phyloP scores from a whole-genome alignment of 2,888 invertebrate species.

The Leuctra nigra region DNA sequence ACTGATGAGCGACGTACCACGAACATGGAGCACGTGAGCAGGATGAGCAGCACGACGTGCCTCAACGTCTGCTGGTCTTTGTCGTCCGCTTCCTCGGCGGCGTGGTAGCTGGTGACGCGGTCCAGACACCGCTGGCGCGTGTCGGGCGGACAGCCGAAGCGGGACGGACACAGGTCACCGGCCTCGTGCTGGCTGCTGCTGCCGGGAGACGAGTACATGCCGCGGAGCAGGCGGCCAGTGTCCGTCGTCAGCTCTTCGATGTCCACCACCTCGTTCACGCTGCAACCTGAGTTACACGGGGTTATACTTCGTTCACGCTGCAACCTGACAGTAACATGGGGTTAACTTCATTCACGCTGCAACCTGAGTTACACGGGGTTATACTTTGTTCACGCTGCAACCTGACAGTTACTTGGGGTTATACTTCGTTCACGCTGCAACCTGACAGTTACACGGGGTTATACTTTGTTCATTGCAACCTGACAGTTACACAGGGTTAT shows the following conservation, averaged over 20 bases:
- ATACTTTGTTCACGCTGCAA: no score
- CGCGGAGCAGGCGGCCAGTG: conserved; percentile 7
- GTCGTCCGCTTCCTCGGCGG: conserved; percentile 43
- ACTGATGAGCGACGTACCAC: conserved; percentile 72
- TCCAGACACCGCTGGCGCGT: conserved; percentile 46
- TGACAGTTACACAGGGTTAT: conserved; percentile 1
- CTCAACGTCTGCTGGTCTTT: conserved; percentile 66
- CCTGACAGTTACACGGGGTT: conserved; percentile 13
- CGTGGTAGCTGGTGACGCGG: conserved; percentile 46
- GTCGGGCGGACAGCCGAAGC: conserved; percentile 46
- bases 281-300: conserved; percentile 16
- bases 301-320: no score
- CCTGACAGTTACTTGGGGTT: no score
- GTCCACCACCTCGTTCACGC: conserved; percentile 35
- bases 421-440: conserved; percentile 31
- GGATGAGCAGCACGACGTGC: conserved; percentile 74
- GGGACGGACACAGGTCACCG: conserved; percentile 41
- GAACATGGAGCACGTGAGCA: conserved; percentile 80
- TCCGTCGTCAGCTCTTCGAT: conserved; percentile 39
- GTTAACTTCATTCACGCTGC: conserved; percentile 31
- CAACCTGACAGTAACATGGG: no score
- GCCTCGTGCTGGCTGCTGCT: neutral
- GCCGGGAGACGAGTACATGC: neutral
- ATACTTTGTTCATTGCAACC: conserved; percentile 16
- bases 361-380: conserved; percentile 14